phyloP scores from a whole-genome alignment of 2,888 invertebrate genomes.

The Andrena trimmerana region DNA sequence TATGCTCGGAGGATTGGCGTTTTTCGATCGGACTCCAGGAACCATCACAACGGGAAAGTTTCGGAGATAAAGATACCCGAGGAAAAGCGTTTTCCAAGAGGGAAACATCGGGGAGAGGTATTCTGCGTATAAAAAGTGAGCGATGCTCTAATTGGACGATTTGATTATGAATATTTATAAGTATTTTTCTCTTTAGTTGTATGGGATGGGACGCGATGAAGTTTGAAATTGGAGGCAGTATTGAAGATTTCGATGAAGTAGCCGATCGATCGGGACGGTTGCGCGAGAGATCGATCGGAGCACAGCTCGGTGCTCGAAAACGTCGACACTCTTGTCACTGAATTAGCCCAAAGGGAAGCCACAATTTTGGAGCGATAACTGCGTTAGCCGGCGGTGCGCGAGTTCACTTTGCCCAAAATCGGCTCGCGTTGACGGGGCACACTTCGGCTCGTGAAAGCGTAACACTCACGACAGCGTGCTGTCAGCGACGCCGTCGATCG shows the following conservation, averaged over 20 bases:
- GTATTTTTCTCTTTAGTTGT: background rate
- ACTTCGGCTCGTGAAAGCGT: constrained; percentile 42
- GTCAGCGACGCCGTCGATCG: constrained; percentile 35
- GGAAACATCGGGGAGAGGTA: too few relatives aligned
- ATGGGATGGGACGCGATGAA: background rate
- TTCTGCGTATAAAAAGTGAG: too few relatives aligned
- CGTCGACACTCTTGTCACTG: constrained; percentile 27
- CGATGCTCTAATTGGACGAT: too few relatives aligned
- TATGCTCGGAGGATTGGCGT: background rate
- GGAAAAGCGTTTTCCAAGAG: too few relatives aligned
- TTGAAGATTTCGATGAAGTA: background rate
- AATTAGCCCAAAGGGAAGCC: constrained; percentile 12
- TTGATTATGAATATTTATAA: background rate
- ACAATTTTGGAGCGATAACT: constrained; percentile 11
- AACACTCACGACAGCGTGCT: constrained; percentile 35
- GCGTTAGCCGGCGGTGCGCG: background rate
- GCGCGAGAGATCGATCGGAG: background rate
- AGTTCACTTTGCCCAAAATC: constrained; percentile 39
- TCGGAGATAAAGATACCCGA: too few relatives aligned
- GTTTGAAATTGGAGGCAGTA: background rate
- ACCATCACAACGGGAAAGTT: too few relatives aligned
- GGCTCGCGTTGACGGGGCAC: constrained; percentile 3
- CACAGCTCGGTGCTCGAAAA: background rate
- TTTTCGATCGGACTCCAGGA: background rate
- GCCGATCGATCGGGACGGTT: constrained; percentile 17